Conservation (phyloP, 2,888 invertebrate genomes). For the Tuberolachnus salignus region DNA sequence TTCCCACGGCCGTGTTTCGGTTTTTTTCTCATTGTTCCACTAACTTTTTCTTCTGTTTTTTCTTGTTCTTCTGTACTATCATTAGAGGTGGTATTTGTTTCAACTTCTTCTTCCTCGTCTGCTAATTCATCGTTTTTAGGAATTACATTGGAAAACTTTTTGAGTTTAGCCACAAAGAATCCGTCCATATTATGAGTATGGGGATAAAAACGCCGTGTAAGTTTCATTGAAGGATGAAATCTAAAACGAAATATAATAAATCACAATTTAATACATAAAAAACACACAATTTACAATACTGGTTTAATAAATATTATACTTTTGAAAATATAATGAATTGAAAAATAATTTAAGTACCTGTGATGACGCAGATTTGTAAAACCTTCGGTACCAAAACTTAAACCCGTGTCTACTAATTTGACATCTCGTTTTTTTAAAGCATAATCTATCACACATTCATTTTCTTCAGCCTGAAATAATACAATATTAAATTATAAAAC, state of each 20-base stretch:
- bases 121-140: constrained; percentile 60
- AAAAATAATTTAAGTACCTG: constrained; percentile 60
- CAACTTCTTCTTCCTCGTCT: constrained; percentile 28
- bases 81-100: not conserved
- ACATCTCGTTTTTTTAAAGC: constrained; percentile 91
- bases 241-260: constrained; percentile 49
- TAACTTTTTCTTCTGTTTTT: constrained; percentile 17
- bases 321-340: too few species aligned
- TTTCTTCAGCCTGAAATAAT: constrained; percentile 86
- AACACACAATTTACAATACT: too few species aligned
- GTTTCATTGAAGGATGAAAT: constrained; percentile 61
- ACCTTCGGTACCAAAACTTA: constrained; percentile 95
- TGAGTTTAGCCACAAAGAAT: constrained; percentile 97
- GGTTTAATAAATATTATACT: too few species aligned
- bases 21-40: constrained; percentile 26
- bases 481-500: not conserved
- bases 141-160: constrained; percentile 88
- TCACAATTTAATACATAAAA: not conserved
- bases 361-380: constrained; percentile 83
- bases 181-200: constrained; percentile 99
- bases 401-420: constrained; percentile 88
- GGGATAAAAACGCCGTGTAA: constrained; percentile 92
- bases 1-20: constrained; percentile 48
- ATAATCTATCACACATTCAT: constrained; percentile 96
- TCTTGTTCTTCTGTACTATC: not conserved